phyloP scores from a whole-genome alignment of 2,797 vertebrate species.

The Poeciliopsis turneri region DNA sequence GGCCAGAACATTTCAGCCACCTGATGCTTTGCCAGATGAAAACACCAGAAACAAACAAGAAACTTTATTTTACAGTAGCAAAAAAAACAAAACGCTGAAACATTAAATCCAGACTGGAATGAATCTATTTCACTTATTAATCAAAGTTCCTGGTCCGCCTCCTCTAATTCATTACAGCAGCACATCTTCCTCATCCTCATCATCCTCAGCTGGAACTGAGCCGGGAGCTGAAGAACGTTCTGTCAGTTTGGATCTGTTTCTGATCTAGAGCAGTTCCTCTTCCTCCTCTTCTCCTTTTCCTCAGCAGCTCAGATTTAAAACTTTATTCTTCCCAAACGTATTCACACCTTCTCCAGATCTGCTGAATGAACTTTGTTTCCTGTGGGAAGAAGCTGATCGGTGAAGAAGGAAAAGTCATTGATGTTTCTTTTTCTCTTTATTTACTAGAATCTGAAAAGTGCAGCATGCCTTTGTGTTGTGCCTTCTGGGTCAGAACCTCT shows the following conservation, averaged over 20 bases:
- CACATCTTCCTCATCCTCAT: too few species aligned
- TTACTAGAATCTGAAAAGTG: slow-evolving; percentile 1
- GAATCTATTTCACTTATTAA: too few species aligned
- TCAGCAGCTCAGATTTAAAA: background rate
- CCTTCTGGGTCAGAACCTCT: background rate
- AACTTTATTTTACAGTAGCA: too few species aligned
- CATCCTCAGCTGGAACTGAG: slow-evolving; percentile 31
- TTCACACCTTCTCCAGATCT: background rate
- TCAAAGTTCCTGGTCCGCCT: too few species aligned
- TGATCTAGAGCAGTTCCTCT: background rate
- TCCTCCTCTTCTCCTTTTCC: background rate
- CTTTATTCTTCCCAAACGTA: background rate
- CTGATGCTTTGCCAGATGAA: too few species aligned
- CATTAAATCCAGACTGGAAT: too few species aligned
- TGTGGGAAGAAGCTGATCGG: too few species aligned
- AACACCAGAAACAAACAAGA: too few species aligned
- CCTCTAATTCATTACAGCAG: too few species aligned
- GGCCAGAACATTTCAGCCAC: too few species aligned
- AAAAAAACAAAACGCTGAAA: too few species aligned
- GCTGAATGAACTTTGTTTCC: background rate
- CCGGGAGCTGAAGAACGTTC: background rate
- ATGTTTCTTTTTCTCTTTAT: background rate
- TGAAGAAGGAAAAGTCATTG: background rate
- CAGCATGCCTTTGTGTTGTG: background rate
- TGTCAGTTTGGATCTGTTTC: background rate